Evolutionary conservation across 23 tunicate species (phyloP).

Genomic region (Ciona savignyi): DNA sequence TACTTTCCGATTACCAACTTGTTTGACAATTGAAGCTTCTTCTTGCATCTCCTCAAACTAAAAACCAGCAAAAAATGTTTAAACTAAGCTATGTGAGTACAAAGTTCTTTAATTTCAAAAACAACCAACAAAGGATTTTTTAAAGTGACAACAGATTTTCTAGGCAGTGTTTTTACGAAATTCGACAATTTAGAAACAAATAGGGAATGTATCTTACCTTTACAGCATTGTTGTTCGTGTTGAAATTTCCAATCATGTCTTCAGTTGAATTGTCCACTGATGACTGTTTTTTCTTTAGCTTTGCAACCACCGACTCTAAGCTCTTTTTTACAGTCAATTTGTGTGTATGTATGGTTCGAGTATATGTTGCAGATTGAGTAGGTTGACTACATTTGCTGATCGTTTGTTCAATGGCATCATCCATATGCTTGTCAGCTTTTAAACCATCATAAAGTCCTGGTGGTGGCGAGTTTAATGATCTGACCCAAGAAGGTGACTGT

Average conservation of each 20-base stretch:
- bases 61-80: background rate
- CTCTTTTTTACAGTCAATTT: constrained; percentile 35
- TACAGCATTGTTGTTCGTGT: constrained; percentile 15
- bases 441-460: constrained; percentile 26
- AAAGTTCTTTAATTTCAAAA: background rate
- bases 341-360: constrained; percentile 1
- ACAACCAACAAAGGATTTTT: too few relatives aligned
- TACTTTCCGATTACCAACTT: background rate
- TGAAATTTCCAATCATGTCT: constrained; percentile 1
- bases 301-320: constrained; percentile 75
- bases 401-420: constrained; percentile 25
- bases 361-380: background rate
- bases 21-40: background rate
- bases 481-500: constrained; percentile 3
- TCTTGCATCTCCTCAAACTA: background rate
- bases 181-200: too few relatives aligned
- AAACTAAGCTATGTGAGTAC: background rate
- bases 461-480: background rate
- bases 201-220: too few relatives aligned
- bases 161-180: too few relatives aligned
- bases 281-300: constrained; percentile 58
- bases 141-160: too few relatives aligned
- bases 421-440: constrained; percentile 20
- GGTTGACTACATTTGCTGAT: constrained; percentile 5
- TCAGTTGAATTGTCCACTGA: background rate